These are phyloP conservation scores for Ardeotis arabs DNA, from an alignment of 2,113 vertebrate species.

Conservation along the genomic window DNA sequence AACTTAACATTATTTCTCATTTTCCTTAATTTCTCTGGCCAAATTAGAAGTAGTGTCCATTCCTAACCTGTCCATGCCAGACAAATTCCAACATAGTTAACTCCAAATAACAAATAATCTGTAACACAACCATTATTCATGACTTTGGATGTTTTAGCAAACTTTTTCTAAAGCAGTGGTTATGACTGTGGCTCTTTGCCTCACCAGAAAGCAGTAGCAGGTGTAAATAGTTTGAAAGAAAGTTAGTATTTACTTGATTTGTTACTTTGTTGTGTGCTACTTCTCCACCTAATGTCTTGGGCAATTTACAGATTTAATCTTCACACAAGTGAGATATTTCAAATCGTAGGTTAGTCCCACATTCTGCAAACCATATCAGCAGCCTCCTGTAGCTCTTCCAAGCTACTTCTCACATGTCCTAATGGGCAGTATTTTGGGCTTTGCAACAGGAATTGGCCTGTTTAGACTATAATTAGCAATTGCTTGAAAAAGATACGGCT, in stretches of 20 bases:
- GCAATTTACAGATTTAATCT: slow-evolving; percentile 37
- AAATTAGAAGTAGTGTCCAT: neutral
- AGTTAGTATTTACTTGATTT: neutral
- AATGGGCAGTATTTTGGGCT: neutral
- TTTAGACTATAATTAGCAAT: neutral
- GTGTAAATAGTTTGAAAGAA: neutral
- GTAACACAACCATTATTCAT: neutral
- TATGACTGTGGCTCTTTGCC: neutral
- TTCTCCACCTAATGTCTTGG: neutral
- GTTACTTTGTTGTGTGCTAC: neutral
- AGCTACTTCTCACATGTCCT: slow-evolving; percentile 1
- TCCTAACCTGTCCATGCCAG: neutral
- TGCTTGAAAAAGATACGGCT: neutral
- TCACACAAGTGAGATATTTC: neutral
- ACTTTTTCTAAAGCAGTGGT: neutral
- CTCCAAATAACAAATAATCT: neutral
- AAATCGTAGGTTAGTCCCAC: neutral
- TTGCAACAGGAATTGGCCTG: neutral
- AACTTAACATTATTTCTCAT: neutral
- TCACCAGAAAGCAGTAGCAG: neutral
- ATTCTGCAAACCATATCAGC: slow-evolving; percentile 1
- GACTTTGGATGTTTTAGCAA: neutral
- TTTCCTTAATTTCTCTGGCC: neutral
- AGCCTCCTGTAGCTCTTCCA: slow-evolving; percentile 4
- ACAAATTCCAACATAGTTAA: neutral